These are phyloP conservation scores for Diadophis punctatus DNA, from an alignment of 2,113 vertebrate genomes.

Conservation along the genomic window DNA sequence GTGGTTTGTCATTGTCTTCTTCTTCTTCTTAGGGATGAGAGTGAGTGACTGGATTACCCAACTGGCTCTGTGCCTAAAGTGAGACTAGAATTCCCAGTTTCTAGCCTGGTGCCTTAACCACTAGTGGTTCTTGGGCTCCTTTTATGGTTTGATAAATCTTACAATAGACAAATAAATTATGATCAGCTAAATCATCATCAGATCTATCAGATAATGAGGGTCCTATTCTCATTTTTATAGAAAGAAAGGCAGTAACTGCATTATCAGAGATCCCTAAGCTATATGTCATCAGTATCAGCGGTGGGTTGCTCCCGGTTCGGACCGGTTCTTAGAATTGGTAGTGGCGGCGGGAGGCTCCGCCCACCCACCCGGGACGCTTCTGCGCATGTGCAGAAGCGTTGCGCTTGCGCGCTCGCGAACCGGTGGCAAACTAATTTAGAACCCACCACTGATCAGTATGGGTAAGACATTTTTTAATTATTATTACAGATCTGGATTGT, in stretches of 20 bases:
- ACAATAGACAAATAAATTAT: neutral
- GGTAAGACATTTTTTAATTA: neutral
- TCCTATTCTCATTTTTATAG: neutral
- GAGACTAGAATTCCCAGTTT: neutral
- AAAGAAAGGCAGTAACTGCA: neutral
- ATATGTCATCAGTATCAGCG: neutral
- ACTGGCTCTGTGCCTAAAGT: neutral
- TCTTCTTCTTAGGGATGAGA: neutral
- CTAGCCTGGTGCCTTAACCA: neutral
- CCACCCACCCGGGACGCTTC: too few relatives aligned
- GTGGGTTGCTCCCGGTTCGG: too few relatives aligned
- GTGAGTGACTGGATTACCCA: neutral
- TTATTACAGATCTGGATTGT: neutral
- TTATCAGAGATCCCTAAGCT: neutral
- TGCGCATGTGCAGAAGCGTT: too few relatives aligned
- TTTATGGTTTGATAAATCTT: neutral
- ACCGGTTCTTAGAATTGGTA: too few relatives aligned
- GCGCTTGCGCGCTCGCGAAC: too few relatives aligned
- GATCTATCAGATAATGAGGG: neutral
- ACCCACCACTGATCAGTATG: too few relatives aligned
- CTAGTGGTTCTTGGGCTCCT: neutral
- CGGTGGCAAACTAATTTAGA: too few relatives aligned
- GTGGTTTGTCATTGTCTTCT: neutral
- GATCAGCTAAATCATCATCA: neutral
- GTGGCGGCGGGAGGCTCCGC: too few relatives aligned